Base-by-base conservation (phyloP, 2,888 invertebrate species). In the Troglohyphantes excavatus region DNA sequence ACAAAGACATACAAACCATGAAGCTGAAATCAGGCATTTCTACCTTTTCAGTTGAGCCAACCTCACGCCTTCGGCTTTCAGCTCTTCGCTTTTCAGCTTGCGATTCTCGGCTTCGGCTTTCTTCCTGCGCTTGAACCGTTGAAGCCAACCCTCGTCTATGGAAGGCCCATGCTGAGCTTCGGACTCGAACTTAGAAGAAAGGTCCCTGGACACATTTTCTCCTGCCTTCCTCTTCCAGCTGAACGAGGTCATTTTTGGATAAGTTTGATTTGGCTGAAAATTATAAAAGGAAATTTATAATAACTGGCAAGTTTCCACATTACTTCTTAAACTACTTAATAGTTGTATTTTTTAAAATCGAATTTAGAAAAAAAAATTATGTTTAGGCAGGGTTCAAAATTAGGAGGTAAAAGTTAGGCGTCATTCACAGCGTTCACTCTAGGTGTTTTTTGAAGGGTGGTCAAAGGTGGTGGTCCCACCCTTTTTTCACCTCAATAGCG, bases 141-240 rank as follows among this genome's bases (percentile, higher is more conserved):
- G 6, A 9, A 83, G 3, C 39, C 61, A 78, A 0, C 21, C 19
- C 9, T 43, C 27, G 23, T 90, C 59, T 6, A 23, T 3, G 2
- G 23, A n/a, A 13, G 73, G 39, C 26, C 86, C 82, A n/a, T 29
- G 26, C 21, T 87, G 61, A 1, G 72, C 21, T 21, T 82, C 76
- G 17, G 33, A 63, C 2, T 39, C 23, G 33, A 90, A 90, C 19
- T 68, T 75, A 7, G n/a, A n/a, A 11, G 85, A 79, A 61, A 23
- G 17, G 9, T 67, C 75, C 59, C 79, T 91, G 2, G 65, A 73
- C 21, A 91, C 33, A 29, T 91, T 89, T 76, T 43, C 75, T 9
- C 91, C 91, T 21, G 68, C 59, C 43, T 91, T 91, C n/a, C 89
- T 27, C 61, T 91, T 91, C 91, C 91, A 91, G 11, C 91, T 78